A percentile compares a stretch with the other conserved stretches of the same genome.
Conservation (phyloP, 2,797 vertebrate species). For the Todus mexicanus region DNA sequence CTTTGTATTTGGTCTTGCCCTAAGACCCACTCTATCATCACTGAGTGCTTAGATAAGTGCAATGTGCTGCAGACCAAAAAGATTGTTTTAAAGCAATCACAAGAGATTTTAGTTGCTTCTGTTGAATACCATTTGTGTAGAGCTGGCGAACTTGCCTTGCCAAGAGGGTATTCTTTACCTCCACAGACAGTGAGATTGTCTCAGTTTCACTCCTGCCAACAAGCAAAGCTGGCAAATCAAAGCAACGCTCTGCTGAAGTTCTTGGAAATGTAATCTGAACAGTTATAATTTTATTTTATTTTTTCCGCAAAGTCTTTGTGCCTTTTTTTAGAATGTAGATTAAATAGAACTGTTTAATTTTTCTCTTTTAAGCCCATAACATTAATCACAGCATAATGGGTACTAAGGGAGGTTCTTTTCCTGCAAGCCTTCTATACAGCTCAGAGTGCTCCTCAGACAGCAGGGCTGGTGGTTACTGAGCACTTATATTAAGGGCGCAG, state of each 20-base stretch:
- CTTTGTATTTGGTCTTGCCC: conserved; percentile 47
- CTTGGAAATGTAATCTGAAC: conserved; percentile 37
- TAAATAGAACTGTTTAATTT: conserved; percentile 9
- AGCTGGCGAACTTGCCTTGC: conserved; percentile 10
- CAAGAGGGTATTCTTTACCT: conserved; percentile 44
- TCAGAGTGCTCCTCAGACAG: conserved; percentile 36
- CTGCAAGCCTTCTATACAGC: conserved; percentile 21
- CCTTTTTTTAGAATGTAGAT: conserved; percentile 68
- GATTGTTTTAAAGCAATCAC: conserved; percentile 57
- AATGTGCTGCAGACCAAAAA: conserved; percentile 72
- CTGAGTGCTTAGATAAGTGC: conserved; percentile 21
- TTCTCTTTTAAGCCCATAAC: conserved; percentile 26
- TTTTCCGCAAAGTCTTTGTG: conserved; percentile 57
- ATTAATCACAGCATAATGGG: conserved; percentile 38
- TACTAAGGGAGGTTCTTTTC: conserved; percentile 39
- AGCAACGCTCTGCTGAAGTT: not conserved
- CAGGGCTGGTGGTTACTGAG: conserved; percentile 34
- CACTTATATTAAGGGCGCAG: conserved; percentile 59
- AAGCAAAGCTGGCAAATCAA: conserved; percentile 38
- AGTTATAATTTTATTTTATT: not conserved
- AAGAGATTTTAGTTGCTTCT: conserved; percentile 42
- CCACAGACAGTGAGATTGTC: conserved; percentile 28
- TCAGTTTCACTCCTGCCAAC: conserved; percentile 23
- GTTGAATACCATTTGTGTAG: conserved; percentile 43
- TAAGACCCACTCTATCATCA: conserved; percentile 43